Base-by-base conservation (phyloP, 2,797 vertebrate genomes). In the Sternarchorhynchus goeldii region DNA sequence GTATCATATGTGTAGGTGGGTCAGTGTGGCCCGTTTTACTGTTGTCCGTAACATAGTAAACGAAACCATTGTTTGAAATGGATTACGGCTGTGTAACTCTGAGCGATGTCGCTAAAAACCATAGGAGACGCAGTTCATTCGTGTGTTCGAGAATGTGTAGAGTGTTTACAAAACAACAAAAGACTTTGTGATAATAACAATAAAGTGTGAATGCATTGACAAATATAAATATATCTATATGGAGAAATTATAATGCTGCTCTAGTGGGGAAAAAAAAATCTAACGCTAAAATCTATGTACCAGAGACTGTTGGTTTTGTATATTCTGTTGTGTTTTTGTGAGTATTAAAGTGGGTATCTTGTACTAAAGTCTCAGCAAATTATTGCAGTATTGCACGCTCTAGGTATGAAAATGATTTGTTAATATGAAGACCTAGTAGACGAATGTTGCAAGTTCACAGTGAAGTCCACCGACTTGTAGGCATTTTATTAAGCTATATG, bases 261-360 rank as follows among this genome's bases (percentile, higher is more conserved):
- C 88, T 77, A 89, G 94, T 95, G 91, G 92, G 90, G 69, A 69
- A 91, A 91, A 91, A n/a, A 93, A 85, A 81, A 79, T 89, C 84
- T 85, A 89, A 87, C 58, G 65, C 67, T 84, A 62, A 69, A 75
- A 41, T 69, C 83, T 84, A 87, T 85, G 86, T 75, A 82, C 90
- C 92, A 86, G 91, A 88, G 92, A 92, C 94, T 93, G 94, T 94
- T 95, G 93, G 92, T 93, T 93, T 93, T 93, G 92, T 93, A 93
- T 89, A 86, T 93, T 90, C 89, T 91, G 90, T 93, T 89, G 89
- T 92, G 92, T 90, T 93, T 94, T 92, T 93, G 92, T 93, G 92
- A 92, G 87, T 92, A 93, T 93, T 93, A 94, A 94, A 90, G 90
- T 93, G 89, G 89, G 78, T 88, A 91, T 93, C 92, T 93, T 92